Evolutionary conservation across 1,140 invertebrate genomes (phyloP), one percentile per base, ranked within the genome.

Genomic region (Hylaeus anthracinus): DNA sequence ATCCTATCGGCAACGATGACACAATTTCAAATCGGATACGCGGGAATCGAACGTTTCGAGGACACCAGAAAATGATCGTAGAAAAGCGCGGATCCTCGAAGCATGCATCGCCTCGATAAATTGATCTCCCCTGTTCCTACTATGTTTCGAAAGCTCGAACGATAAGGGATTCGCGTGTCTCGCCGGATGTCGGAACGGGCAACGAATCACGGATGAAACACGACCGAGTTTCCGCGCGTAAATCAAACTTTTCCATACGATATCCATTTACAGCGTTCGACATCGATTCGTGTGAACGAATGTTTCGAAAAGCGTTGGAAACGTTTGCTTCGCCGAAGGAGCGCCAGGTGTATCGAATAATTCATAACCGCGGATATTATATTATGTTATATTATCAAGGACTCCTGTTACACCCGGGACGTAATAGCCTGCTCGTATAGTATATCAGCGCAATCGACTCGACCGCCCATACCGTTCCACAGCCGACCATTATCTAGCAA

Each of bases 161-260:
- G 65, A 76, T 60, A 60, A 39, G 4, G 12, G 10, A 64, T 12
- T 5, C 41, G 61, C 51, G 41, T n/a, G 37, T 76, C 51, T 26
- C 8, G 39, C 9, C 8, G 64, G 43, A 37, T 26, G 14, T 56
- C 26, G 15, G 12, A 26, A 26, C 26, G 15, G 5, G 10, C 4
- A 14, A 26, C 37, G 51, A 69, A 55, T 55, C 48, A 55, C 37
- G 41, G 48, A 56, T 75, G 51, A 75, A 66, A 56, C 63, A 75
- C 56, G 43, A 51, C 2, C 4, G 51, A 15, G 53, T 8, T 48
- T 69, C 1, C 26, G 12, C 73, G 26, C 65, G 41, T 60, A 60
- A 70, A 77, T 77, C 74, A 60, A 77, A 60, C 12, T 37, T 26
- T 51, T 3, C 43, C n/a, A n/a, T n/a, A n/a, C n/a, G n/a, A 8